phyloP scores from a whole-genome alignment of 2,888 invertebrate genomes.

The Plagodis dolabraria region DNA sequence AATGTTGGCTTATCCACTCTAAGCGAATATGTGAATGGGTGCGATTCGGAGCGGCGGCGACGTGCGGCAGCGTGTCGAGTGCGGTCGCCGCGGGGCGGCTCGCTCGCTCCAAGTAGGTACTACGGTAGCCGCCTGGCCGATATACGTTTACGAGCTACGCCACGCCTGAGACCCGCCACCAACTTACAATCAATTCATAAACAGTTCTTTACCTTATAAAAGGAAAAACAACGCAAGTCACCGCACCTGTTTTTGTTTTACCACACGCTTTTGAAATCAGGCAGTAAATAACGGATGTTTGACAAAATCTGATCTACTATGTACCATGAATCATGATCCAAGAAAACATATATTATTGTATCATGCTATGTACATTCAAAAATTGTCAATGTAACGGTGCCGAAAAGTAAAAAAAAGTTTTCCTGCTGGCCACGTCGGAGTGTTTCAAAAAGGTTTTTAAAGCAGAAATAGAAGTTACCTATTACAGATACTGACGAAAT shows the following conservation, averaged over 20 bases:
- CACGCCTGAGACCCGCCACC: conserved; percentile 54
- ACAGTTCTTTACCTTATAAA: conserved; percentile 45
- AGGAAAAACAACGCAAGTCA: neutral
- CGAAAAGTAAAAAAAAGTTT: too few species aligned
- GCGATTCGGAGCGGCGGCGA: conserved; percentile 81
- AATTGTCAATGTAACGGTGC: too few species aligned
- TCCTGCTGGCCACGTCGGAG: too few species aligned
- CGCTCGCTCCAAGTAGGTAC: conserved; percentile 44
- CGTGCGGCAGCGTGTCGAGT: conserved; percentile 82
- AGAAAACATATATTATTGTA: too few species aligned
- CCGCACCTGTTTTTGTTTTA: neutral
- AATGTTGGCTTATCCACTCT: conserved; percentile 52
- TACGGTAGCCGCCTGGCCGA: conserved; percentile 68
- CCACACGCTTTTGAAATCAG: too few species aligned
- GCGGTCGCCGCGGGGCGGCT: conserved; percentile 82
- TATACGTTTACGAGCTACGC: conserved; percentile 78
- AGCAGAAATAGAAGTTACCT: too few species aligned
- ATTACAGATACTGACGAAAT: neutral
- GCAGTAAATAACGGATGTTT: too few species aligned
- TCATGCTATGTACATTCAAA: too few species aligned
- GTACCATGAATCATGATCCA: too few species aligned
- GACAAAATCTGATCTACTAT: too few species aligned
- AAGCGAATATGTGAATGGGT: conserved; percentile 74
- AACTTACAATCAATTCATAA: conserved; percentile 46
- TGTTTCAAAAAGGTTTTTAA: too few species aligned